These are phyloP conservation scores for Diachrysia chrysitis DNA, from an alignment of 2,888 invertebrate genomes.

Conservation along the genomic window DNA sequence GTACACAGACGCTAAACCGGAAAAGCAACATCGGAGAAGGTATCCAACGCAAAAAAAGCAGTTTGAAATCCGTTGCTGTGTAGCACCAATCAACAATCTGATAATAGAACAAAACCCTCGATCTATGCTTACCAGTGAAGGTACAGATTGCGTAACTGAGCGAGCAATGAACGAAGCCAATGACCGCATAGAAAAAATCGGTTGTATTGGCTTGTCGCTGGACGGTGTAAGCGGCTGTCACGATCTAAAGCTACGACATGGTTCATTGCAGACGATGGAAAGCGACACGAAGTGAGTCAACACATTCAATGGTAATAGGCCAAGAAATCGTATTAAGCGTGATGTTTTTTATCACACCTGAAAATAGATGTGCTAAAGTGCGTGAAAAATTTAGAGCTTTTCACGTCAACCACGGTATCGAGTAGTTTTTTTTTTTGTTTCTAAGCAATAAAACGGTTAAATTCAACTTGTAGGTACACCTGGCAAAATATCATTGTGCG, in stretches of 20 bases:
- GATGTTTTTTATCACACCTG: background rate
- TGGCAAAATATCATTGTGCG: no score
- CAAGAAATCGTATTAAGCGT: slow-evolving; percentile 21
- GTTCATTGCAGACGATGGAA: slow-evolving; percentile 51
- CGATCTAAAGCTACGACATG: slow-evolving; percentile 56
- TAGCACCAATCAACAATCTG: background rate
- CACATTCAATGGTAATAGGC: slow-evolving; percentile 49
- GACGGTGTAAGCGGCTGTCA: slow-evolving; percentile 61
- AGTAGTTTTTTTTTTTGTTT: background rate
- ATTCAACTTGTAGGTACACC: no score
- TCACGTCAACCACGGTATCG: background rate
- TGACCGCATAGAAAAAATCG: slow-evolving; percentile 69
- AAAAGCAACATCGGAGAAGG: slow-evolving; percentile 56
- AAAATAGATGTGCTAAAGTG: background rate
- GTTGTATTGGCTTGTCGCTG: slow-evolving; percentile 55
- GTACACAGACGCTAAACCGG: slow-evolving; percentile 64
- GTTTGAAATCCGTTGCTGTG: slow-evolving; percentile 35
- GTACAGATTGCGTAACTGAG: slow-evolving; percentile 60
- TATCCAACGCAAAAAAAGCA: slow-evolving; percentile 51
- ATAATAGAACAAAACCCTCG: slow-evolving; percentile 31
- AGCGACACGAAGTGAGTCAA: slow-evolving; percentile 44
- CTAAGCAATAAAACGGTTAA: background rate
- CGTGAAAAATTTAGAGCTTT: background rate
- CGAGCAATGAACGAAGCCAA: slow-evolving; percentile 66
- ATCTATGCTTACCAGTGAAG: slow-evolving; percentile 55